Percentiles rank a stretch among this genome's conserved stretches.
phyloP scores from a whole-genome alignment of 2,888 invertebrate genomes.

The Odontocerum albicorne region DNA sequence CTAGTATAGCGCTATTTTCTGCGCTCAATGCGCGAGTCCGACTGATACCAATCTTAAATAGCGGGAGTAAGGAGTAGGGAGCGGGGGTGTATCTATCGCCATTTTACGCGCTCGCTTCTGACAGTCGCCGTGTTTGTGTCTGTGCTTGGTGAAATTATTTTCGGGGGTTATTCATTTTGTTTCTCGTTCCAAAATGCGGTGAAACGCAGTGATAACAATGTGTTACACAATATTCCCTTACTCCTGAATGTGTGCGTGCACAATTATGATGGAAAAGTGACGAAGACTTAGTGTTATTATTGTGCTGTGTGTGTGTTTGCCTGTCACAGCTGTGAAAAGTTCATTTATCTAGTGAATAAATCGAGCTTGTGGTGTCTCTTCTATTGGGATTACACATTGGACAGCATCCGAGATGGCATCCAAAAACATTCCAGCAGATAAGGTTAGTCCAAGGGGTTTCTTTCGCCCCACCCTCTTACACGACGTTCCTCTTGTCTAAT shows the following conservation, averaged over 20 bases:
- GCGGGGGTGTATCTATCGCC: slow-evolving; percentile 50
- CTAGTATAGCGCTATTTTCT: too few species aligned
- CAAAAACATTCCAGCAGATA: slow-evolving; percentile 82
- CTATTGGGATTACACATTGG: slow-evolving; percentile 18
- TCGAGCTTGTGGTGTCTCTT: slow-evolving; percentile 15
- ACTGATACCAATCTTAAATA: too few species aligned
- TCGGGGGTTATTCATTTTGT: slow-evolving; percentile 12
- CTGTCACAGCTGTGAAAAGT: slow-evolving; percentile 54
- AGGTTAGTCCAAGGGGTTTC: slow-evolving; percentile 60
- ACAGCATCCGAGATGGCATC: slow-evolving; percentile 62
- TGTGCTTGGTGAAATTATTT: slow-evolving; percentile 55
- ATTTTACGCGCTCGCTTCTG: slow-evolving; percentile 59
- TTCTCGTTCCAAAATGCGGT: slow-evolving; percentile 22
- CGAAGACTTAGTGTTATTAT: slow-evolving; percentile 55
- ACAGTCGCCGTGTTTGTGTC: slow-evolving; percentile 60
- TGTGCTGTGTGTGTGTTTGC: slow-evolving; percentile 56
- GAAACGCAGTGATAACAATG: slow-evolving; percentile 23
- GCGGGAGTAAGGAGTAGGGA: slow-evolving; percentile 43
- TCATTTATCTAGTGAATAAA: slow-evolving; percentile 46
- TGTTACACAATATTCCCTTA: slow-evolving; percentile 22
- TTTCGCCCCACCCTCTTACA: slow-evolving; percentile 29
- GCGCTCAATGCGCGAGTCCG: too few species aligned
- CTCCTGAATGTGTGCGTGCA: slow-evolving; percentile 44
- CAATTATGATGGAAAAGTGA: slow-evolving; percentile 60
- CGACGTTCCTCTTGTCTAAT: slow-evolving; percentile 9